These are phyloP conservation scores for Monoplex corrugatus DNA, from an alignment of 2,888 invertebrate species.

Conservation along the genomic window DNA sequence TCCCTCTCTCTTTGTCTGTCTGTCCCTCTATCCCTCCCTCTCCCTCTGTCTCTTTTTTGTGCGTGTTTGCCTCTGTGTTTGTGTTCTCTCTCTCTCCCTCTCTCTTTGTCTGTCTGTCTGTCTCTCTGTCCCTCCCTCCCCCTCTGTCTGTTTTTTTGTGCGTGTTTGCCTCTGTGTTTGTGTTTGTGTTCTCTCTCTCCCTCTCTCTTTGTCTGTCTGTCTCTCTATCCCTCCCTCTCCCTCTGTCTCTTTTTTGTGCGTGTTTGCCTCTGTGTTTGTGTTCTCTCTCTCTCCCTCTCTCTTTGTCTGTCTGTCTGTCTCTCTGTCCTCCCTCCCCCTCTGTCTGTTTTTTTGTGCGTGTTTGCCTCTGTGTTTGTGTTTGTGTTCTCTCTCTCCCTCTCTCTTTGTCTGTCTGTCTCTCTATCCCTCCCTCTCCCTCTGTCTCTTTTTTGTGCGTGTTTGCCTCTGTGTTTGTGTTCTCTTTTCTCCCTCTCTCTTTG, in stretches of 20 bases:
- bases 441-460: background rate
- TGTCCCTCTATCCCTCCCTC: too few species aligned
- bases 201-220: background rate
- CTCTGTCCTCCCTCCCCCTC: background rate
- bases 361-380: too few species aligned
- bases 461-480: background rate
- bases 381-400: too few species aligned
- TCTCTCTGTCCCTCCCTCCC: background rate
- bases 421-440: constrained; percentile 28
- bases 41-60: too few species aligned
- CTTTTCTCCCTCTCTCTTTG: background rate
- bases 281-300: background rate
- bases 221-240: background rate
- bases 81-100: too few species aligned
- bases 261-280: background rate
- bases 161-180: background rate
- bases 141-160: background rate
- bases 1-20: too few species aligned
- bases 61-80: too few species aligned
- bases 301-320: background rate
- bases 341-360: constrained; percentile 36
- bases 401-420: constrained; percentile 36
- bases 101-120: background rate
- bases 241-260: background rate
- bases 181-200: background rate